phyloP scores from a whole-genome alignment of 1,140 invertebrate species.

The Apis florea region DNA sequence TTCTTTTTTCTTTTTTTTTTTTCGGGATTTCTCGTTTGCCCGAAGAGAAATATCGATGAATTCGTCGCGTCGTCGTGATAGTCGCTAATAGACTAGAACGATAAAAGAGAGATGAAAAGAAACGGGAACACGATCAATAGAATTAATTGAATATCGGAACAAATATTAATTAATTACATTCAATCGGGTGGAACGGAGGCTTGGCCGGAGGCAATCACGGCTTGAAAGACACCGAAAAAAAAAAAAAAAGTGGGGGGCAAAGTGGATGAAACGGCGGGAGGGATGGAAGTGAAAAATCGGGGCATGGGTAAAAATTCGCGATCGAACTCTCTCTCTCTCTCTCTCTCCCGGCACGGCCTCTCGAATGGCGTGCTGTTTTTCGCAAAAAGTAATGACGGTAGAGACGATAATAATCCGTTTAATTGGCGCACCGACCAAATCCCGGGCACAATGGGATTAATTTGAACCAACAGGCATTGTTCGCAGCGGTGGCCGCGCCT shows the following conservation, averaged over 20 bases:
- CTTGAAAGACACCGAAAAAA: slow-evolving; percentile 34
- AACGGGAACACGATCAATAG: slow-evolving; percentile 26
- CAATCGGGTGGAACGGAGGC: slow-evolving; percentile 34
- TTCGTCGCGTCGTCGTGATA: slow-evolving; percentile 2
- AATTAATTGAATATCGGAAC: slow-evolving; percentile 43
- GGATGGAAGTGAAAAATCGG: not conserved
- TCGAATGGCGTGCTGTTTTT: slow-evolving; percentile 49
- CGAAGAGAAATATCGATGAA: slow-evolving; percentile 21
- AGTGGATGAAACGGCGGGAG: not conserved
- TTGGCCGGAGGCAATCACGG: slow-evolving; percentile 36
- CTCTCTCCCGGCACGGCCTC: not conserved
- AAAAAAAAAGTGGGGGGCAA: not conserved
- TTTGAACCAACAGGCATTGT: slow-evolving; percentile 67
- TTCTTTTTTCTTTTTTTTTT: no score
- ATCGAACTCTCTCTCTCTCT: no score
- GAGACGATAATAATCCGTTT: slow-evolving; percentile 69
- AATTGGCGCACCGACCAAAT: slow-evolving; percentile 68
- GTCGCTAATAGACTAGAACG: slow-evolving; percentile 18
- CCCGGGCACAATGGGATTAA: slow-evolving; percentile 69
- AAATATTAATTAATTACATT: slow-evolving; percentile 54
- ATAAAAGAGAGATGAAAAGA: not conserved
- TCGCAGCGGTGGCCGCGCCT: slow-evolving; percentile 52
- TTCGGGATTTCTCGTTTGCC: not conserved
- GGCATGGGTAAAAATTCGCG: slow-evolving; percentile 45
- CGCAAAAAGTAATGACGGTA: slow-evolving; percentile 68